Base-by-base conservation (phyloP, 2,797 vertebrate species). In the Myoxocephalus aenaeus region DNA sequence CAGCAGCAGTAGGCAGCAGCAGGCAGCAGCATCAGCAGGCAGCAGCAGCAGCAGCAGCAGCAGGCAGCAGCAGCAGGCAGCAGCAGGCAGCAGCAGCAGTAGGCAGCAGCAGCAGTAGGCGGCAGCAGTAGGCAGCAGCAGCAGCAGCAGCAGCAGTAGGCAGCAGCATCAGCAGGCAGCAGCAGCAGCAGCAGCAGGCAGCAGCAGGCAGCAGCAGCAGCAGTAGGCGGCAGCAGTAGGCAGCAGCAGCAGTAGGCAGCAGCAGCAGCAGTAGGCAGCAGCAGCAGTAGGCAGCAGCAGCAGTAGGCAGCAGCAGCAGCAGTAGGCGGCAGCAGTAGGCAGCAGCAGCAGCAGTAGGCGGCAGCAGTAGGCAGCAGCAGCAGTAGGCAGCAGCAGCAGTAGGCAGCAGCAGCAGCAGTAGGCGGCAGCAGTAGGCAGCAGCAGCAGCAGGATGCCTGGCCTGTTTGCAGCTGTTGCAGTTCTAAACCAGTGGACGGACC, bases 391-490 rank as follows among this genome's bases (percentile, higher is more conserved):
- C 64, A 36, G 48, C 40, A 58, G 34, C 20, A 15, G 40, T 22
- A 73, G 84, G 59, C 36, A 72, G 82, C 64, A 36, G 48, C 40
- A 58, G 34, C 20, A 15, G 40, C 38, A 73, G 84, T 20, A 72
- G n/a, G 82, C 64, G 32, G 48, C 40, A 58, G 34, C 20, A 15
- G 40, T 22, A 73, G 84, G 59, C 36, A 72, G 82, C 64, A 36
- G 48, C 40, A 58, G 34, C 20, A 15, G 40, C 38, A 73, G 84
- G 59, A 38, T 44, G 10, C 53, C 57, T 4, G 44, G 80, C 57
- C 65, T 73, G 48, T 84, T 77, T 86, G 84, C 79, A 88, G 82
- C 84, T 86, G 82, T 80, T 86, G n/a, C 13, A 48, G 66, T 70
- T 75, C 79, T 40, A 73, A 79, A 89, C 64, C 63, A 56, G 66